phyloP scores from a whole-genome alignment of 2,113 vertebrate species.

The Oenanthe oenanthe region DNA sequence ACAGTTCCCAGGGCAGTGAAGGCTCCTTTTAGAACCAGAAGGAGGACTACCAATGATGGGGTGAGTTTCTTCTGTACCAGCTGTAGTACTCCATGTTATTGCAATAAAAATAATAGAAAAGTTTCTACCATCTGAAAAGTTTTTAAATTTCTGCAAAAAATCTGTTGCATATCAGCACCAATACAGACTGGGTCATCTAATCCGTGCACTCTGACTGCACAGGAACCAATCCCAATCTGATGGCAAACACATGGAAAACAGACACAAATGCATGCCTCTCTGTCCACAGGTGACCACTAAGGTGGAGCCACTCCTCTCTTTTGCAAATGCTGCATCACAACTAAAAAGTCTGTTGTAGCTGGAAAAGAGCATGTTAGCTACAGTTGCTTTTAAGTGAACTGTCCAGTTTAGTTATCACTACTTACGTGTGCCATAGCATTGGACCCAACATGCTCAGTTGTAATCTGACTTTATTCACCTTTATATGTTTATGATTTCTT shows the following conservation, averaged over 20 bases:
- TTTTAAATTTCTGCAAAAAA: no score
- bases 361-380: background rate
- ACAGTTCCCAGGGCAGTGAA: background rate
- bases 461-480: background rate
- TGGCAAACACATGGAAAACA: background rate
- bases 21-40: background rate
- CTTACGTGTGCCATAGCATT: background rate
- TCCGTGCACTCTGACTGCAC: background rate
- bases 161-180: accelerated
- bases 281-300: background rate
- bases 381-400: background rate
- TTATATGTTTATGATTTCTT: background rate
- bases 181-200: background rate
- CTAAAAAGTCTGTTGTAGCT: background rate
- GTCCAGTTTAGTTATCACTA: background rate
- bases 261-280: background rate
- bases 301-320: background rate
- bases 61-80: background rate
- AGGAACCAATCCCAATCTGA: background rate
- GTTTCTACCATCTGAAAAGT: background rate
- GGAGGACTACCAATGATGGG: accelerated
- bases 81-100: background rate
- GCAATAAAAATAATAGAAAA: background rate
- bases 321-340: background rate
- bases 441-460: background rate